A percentile compares a stretch with the other conserved stretches of the same genome.
These are phyloP conservation scores for Syrista parreyssii DNA, from an alignment of 2,888 invertebrate species.

Conservation along the genomic window DNA sequence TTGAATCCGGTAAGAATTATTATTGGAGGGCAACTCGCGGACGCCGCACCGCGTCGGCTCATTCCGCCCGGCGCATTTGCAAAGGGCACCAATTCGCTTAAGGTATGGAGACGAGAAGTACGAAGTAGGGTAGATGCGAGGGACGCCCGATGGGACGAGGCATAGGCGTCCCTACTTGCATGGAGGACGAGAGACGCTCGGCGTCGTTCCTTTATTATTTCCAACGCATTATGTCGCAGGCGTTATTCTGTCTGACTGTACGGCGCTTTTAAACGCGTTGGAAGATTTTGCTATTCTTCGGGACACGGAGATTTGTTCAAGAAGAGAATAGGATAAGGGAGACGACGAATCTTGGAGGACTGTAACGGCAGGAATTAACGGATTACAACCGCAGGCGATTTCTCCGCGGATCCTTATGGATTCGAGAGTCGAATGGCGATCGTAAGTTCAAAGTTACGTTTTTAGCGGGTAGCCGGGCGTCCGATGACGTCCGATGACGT, in stretches of 20 bases:
- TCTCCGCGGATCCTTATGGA: neutral
- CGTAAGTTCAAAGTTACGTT: constrained; percentile 17
- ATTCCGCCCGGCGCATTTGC: constrained; percentile 51
- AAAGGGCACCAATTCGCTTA: constrained; percentile 29
- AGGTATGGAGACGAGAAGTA: constrained; percentile 34
- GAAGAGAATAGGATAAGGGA: neutral
- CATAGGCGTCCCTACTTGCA: no score
- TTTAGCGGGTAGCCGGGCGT: constrained; percentile 10
- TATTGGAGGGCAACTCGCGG: constrained; percentile 55
- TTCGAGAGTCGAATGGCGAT: neutral
- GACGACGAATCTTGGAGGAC: neutral
- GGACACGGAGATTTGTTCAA: neutral
- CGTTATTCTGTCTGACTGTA: no score
- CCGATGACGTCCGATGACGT: no score
- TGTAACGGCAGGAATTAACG: neutral
- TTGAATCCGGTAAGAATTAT: constrained; percentile 64
- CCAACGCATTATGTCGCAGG: no score
- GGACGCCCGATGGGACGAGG: neutral
- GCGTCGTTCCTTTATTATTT: no score
- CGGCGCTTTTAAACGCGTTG: no score
- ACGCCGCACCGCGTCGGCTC: constrained; percentile 31
- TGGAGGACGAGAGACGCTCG: no score
- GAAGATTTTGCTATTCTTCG: no score
- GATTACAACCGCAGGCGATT: neutral
- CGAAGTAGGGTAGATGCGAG: constrained; percentile 3